A percentile compares a stretch with the other conserved stretches of the same genome.
These are phyloP conservation scores for Drosophila tristis DNA, from an alignment of 1,140 invertebrate species.

Conservation along the genomic window DNA sequence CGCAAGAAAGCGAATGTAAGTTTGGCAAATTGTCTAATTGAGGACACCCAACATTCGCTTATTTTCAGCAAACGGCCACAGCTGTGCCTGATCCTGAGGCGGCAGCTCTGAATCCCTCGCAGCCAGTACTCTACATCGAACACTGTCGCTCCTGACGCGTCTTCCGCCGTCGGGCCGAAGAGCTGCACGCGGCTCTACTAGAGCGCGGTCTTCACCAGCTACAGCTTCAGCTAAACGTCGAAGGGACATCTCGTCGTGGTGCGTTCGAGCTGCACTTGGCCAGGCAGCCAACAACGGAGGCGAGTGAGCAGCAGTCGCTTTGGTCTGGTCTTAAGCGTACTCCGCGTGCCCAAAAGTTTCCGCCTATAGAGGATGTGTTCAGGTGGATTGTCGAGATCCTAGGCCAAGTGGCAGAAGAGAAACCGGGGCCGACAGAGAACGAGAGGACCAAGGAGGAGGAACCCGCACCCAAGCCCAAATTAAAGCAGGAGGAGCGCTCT, in stretches of 20 bases:
- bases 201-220: slow-evolving; percentile 41
- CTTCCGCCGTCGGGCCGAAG: slow-evolving; percentile 69
- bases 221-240: slow-evolving; percentile 63
- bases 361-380: slow-evolving; percentile 41
- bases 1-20: too few relatives aligned
- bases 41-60: too few relatives aligned
- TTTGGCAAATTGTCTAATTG: too few relatives aligned
- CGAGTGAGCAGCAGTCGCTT: slow-evolving; percentile 34
- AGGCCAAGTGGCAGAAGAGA: background rate
- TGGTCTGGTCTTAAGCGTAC: slow-evolving; percentile 77
- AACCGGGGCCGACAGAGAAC: too few relatives aligned
- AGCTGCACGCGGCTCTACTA: slow-evolving; percentile 59
- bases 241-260: slow-evolving; percentile 64
- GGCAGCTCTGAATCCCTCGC: slow-evolving; percentile 21
- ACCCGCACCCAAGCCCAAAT: background rate
- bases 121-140: slow-evolving; percentile 61
- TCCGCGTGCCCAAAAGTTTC: slow-evolving; percentile 76
- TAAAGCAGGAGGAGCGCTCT: background rate
- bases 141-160: slow-evolving; percentile 73
- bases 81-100: too few relatives aligned
- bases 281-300: slow-evolving; percentile 18
- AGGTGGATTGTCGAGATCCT: slow-evolving; percentile 27
- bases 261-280: slow-evolving; percentile 67
- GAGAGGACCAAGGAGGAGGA: background rate
- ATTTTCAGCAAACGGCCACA: too few relatives aligned